These are phyloP conservation scores for Orthosia cruda DNA, from an alignment of 2,888 invertebrate species.

Conservation along the genomic window DNA sequence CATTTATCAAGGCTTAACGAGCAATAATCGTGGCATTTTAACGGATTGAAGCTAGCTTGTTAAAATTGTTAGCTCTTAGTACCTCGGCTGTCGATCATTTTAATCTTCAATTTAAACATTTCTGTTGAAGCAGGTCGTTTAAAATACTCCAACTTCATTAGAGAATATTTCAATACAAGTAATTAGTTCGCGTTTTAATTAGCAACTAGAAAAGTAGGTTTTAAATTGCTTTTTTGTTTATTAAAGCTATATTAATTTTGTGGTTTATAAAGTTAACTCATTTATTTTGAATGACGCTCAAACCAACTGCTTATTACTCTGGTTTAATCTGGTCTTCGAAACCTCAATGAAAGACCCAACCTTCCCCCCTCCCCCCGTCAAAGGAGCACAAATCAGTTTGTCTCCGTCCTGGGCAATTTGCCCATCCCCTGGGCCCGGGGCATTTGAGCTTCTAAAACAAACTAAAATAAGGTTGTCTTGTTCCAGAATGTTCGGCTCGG, in stretches of 20 bases:
- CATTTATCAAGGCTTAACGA: conserved; percentile 88
- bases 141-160: conserved; percentile 64
- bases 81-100: conserved; percentile 73
- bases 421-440: conserved; percentile 55
- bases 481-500: conserved; percentile 97
- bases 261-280: conserved; percentile 6
- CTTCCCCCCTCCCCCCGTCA: not conserved
- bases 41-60: conserved; percentile 80
- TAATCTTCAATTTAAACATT: conserved; percentile 71
- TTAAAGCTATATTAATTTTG: conserved; percentile 36
- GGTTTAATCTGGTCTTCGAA: not conserved
- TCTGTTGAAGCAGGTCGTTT: conserved; percentile 56
- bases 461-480: conserved; percentile 69
- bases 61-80: conserved; percentile 79
- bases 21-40: conserved; percentile 84
- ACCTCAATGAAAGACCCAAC: not conserved
- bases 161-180: conserved; percentile 56
- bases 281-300: conserved; percentile 10
- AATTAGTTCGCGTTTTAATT: conserved; percentile 59
- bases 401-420: conserved; percentile 38
- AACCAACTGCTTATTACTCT: not conserved
- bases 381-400: conserved; percentile 35
- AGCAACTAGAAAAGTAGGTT: conserved; percentile 43
- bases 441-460: conserved; percentile 58
- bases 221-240: conserved; percentile 42